Conservation (phyloP, 2,797 vertebrate species). For the Acanthurus lineatus region DNA sequence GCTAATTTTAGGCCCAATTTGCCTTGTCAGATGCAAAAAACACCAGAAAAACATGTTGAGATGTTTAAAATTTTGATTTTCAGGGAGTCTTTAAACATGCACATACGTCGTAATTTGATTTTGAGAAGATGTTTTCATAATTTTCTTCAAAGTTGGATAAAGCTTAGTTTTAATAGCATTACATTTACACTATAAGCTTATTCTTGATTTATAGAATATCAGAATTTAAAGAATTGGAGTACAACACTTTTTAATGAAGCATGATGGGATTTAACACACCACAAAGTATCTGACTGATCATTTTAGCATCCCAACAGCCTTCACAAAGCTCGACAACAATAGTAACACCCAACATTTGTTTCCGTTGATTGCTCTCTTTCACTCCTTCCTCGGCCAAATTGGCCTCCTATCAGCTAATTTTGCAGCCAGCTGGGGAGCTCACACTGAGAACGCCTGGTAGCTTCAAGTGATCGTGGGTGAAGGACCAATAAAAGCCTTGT, state of each 20-base stretch:
- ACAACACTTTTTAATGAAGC: neutral
- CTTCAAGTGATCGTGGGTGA: constrained; percentile 31
- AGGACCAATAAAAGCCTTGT: constrained; percentile 9
- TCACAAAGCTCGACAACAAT: constrained; percentile 36
- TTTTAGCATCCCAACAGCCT: constrained; percentile 29
- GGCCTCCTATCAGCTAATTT: constrained; percentile 38
- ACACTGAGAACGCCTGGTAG: constrained; percentile 8
- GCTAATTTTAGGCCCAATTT: too few relatives aligned
- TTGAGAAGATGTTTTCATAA: too few relatives aligned
- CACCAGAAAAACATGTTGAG: too few relatives aligned
- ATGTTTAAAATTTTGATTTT: too few relatives aligned
- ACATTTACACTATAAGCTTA: too few relatives aligned
- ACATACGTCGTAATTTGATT: too few relatives aligned
- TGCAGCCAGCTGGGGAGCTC: constrained; percentile 44
- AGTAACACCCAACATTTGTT: constrained; percentile 61
- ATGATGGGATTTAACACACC: constrained; percentile 9
- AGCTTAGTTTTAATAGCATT: too few relatives aligned
- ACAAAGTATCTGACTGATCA: constrained; percentile 39
- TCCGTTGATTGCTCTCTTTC: constrained; percentile 53
- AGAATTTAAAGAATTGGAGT: neutral
- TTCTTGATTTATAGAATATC: neutral
- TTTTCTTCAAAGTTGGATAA: too few relatives aligned
- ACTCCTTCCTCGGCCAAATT: constrained; percentile 39
- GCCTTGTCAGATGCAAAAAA: too few relatives aligned
- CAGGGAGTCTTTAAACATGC: too few relatives aligned